These are phyloP conservation scores for Romanogobio albipinnatus DNA, from an alignment of 2,113 vertebrate species.

Conservation along the genomic window DNA sequence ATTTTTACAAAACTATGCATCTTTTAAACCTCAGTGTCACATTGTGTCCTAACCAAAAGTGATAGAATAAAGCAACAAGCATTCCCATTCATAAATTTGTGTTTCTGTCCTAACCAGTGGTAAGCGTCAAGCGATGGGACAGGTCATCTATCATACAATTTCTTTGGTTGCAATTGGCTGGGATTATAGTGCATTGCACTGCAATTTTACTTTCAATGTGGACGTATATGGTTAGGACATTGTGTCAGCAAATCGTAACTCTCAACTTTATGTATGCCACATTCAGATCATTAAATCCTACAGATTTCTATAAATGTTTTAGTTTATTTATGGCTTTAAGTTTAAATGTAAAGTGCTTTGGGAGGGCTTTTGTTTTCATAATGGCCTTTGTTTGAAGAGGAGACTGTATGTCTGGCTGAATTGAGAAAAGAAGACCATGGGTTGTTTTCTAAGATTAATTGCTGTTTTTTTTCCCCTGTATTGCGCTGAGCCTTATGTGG, in stretches of 20 bases:
- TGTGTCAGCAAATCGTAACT: background rate
- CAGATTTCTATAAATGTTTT: background rate
- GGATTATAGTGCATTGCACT: background rate
- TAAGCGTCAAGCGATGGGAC: background rate
- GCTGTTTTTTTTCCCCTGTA: conserved; percentile 38
- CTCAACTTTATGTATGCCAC: background rate
- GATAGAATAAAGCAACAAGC: background rate
- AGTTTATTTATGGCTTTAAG: background rate
- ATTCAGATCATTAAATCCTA: background rate
- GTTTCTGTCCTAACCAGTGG: background rate
- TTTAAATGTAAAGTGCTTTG: background rate
- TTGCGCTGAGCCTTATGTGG: conserved; percentile 54
- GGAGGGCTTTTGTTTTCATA: conserved; percentile 6
- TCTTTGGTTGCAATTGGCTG: too few species aligned
- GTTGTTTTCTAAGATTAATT: conserved; percentile 66
- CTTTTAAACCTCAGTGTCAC: conserved; percentile 16
- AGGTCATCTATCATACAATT: background rate
- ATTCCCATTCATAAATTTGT: background rate
- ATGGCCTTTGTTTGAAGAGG: conserved; percentile 61
- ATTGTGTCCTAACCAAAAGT: background rate
- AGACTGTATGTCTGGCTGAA: conserved; percentile 58
- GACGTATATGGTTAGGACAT: background rate
- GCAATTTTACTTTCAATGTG: background rate
- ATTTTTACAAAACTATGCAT: conserved; percentile 21
- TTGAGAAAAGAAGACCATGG: conserved; percentile 56